Evolutionary conservation across 2,888 invertebrate species (phyloP), one percentile per base, ranked within the genome.

Genomic region (Molanna angustata): DNA sequence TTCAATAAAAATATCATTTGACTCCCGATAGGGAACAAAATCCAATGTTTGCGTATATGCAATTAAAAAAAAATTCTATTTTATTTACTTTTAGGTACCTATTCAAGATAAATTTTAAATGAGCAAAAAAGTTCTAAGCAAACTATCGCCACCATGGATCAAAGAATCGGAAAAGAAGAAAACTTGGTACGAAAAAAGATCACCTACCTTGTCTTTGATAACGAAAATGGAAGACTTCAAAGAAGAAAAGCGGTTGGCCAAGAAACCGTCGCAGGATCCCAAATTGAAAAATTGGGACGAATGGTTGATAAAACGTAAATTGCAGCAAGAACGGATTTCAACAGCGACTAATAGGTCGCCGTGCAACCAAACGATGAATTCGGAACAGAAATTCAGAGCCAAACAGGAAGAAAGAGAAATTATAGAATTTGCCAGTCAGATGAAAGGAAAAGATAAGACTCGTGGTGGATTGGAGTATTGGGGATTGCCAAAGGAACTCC

Each of bases 281-380:
- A 20, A 20, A 52, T 32, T 52, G 16, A 32, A 46, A 21, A 52
- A 52, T 35, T 52, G 52, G 52, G 35, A 40, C 13, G 46, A 40
- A 46, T 52, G 52, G 52, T 16, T 46, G 20, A 4, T 33, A 6
- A 16, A 41, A 17, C n/a, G 46, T 20, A 46, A 41, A 17, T 31
- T 20, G 18, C 46, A 52, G 4, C 45, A 46, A 17, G 32, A n/a
- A 7, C 31, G 33, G 7, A 32, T 52, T 14, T 20, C 21, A 16
- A 13, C 18, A 20, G 11, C 20, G 9, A 35, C 33, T 20, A 46
- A 43, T 2, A 17, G 52, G 13, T 16, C 45, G 3, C 46, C 52
- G n/a, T 46, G 46, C 32, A 16, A 52, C 20, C 19, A 33, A n/a
- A 18, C 22, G 7, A 52, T 52, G 46, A 52, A 52, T 20, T 52